A percentile compares a stretch with the other conserved stretches of the same genome.
Evolutionary conservation across 2,113 vertebrate species (phyloP).

Genomic region (Myotis lucifugus): DNA sequence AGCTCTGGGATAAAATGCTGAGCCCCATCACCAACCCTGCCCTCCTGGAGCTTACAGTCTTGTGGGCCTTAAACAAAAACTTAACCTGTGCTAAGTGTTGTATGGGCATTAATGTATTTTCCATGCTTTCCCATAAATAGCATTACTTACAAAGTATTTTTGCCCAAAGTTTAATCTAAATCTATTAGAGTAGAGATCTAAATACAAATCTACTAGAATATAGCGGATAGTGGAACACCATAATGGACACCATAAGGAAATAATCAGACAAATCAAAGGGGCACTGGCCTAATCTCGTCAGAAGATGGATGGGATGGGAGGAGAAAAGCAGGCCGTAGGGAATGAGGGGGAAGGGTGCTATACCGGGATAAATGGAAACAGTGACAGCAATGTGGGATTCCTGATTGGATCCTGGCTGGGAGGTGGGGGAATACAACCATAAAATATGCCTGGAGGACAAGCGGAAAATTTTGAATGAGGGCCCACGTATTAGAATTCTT

Average conservation of each 20-base stretch:
- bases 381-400: not conserved
- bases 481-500: not conserved
- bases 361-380: not conserved
- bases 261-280: not conserved
- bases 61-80: not conserved
- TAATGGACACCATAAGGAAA: not conserved
- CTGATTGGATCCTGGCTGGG: not conserved
- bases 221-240: not conserved
- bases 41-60: not conserved
- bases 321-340: not conserved
- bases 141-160: not conserved
- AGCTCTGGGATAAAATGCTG: not conserved
- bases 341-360: not conserved
- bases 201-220: not conserved
- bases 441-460: not conserved
- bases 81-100: not conserved
- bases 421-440: not conserved
- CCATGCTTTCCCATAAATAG: not conserved
- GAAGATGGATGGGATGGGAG: not conserved
- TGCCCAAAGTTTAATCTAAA: not conserved
- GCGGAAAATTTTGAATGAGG: not conserved
- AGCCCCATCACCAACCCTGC: not conserved
- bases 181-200: not conserved
- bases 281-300: not conserved
- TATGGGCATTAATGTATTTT: not conserved